Conservation (phyloP, 2,888 invertebrate genomes). For the Endotricha flammealis region DNA sequence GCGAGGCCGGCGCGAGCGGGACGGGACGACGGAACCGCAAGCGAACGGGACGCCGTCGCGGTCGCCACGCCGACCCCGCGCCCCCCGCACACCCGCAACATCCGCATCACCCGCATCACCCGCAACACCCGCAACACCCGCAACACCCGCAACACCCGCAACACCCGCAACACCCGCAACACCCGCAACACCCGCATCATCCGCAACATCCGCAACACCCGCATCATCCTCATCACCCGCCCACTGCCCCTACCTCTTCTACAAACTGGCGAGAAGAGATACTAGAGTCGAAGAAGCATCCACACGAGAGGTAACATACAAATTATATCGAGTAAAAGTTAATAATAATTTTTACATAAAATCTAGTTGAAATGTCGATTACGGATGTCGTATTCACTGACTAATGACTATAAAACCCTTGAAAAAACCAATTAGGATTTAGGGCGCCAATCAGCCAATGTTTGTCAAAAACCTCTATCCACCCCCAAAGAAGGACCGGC, state of each 20-base stretch:
- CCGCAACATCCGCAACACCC: constrained; percentile 25
- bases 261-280: constrained; percentile 73
- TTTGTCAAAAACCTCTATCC: too few relatives aligned
- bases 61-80: constrained; percentile 32
- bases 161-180: constrained; percentile 25
- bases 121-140: too few relatives aligned
- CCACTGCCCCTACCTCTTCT: constrained; percentile 36
- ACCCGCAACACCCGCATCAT: constrained; percentile 25
- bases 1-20: constrained; percentile 18
- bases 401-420: too few relatives aligned
- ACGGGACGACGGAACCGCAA: constrained; percentile 25
- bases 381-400: too few relatives aligned
- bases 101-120: constrained; percentile 26
- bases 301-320: constrained; percentile 56
- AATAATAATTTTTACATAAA: too few relatives aligned
- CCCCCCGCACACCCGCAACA: constrained; percentile 33
- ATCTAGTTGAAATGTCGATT: too few relatives aligned
- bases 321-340: too few relatives aligned
- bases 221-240: constrained; percentile 28
- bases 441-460: too few relatives aligned
- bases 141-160: too few relatives aligned
- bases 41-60: constrained; percentile 28
- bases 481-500: too few relatives aligned
- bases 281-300: constrained; percentile 60
- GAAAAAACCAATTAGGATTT: too few relatives aligned